phyloP scores from a whole-genome alignment of 2,888 invertebrate genomes.

The Pachymerium ferrugineum region DNA sequence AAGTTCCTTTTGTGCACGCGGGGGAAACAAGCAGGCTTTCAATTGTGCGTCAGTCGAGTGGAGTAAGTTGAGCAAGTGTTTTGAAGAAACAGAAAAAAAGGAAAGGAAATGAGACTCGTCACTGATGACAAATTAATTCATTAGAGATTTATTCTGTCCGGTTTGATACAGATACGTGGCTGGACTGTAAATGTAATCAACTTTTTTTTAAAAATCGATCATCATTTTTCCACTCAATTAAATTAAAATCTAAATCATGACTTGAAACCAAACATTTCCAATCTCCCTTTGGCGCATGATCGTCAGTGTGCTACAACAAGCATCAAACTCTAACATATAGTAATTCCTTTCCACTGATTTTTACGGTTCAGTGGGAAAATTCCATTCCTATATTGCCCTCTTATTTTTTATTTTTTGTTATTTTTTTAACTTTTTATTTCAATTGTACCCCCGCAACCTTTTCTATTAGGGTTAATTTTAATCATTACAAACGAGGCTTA shows the following conservation, averaged over 20 bases:
- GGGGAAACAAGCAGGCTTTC: slow-evolving; percentile 2
- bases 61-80: slow-evolving; percentile 2
- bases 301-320: neutral
- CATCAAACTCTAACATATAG: neutral
- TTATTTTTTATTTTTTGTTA: no score
- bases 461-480: neutral
- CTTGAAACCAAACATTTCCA: neutral
- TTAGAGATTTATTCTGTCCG: slow-evolving; percentile 2
- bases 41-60: neutral
- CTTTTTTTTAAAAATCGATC: neutral
- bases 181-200: neutral
- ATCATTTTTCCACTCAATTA: neutral
- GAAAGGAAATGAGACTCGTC: neutral
- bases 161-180: neutral
- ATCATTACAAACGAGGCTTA: neutral
- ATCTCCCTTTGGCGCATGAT: neutral
- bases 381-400: no score
- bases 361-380: neutral
- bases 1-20: slow-evolving; percentile 6
- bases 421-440: no score
- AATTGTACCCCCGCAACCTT: no score
- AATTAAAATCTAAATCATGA: slow-evolving; percentile 13
- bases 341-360: slow-evolving; percentile 12
- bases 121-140: neutral
- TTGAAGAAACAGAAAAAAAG: neutral